Evolutionary conservation across 2,113 vertebrate genomes (phyloP), one percentile per base, ranked within the genome.

Genomic region (Etia nguti): DNA sequence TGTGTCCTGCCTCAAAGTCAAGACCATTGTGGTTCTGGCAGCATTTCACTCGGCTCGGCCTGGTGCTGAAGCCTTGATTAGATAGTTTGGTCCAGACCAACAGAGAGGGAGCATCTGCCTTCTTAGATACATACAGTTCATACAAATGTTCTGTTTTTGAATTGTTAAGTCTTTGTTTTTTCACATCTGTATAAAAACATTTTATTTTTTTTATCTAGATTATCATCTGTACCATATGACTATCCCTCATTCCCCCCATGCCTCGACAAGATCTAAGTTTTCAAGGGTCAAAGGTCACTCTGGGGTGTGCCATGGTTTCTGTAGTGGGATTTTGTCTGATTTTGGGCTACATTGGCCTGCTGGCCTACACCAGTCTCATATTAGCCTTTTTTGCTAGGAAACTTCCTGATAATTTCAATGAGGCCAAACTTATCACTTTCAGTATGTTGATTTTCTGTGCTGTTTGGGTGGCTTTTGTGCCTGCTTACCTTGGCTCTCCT

Each of bases 401-500:
- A 84, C 94, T 97, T 18, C 96, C 93, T 3, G 93, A 94, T 77
- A 93, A 93, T 41, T 94, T 94, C 52, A 94, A 92, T 36, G 93
- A 93, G 84, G 93, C 92, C 85, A 92, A 92, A 75, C 95, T 96
- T 55, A 96, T 97, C 91, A 96, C 95, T 60, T 96, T 96, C 89
- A 96, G 96, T 92, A 96, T 96, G 96, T 79, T 97, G 86, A 96
- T 97, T 41, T 96, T 97, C 89, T 96, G 95, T 59, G 95, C 93
- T 10, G 92, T 96, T 3, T 96, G 96, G 96, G 82, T 96, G 7
- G 89, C 95, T 2, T 97, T 96, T 79, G 90, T 96, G 16, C 96
- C 96, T 5, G 95, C 96, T 13, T 96, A 97, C 4, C 20, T 96
- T 38, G 96, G 93, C 86, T 96, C 96, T 22, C 95, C 94, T 3